A percentile compares a stretch with the other conserved stretches of the same genome.
These are phyloP conservation scores for Mixornis gularis DNA, from an alignment of 2,113 vertebrate species.

Conservation along the genomic window DNA sequence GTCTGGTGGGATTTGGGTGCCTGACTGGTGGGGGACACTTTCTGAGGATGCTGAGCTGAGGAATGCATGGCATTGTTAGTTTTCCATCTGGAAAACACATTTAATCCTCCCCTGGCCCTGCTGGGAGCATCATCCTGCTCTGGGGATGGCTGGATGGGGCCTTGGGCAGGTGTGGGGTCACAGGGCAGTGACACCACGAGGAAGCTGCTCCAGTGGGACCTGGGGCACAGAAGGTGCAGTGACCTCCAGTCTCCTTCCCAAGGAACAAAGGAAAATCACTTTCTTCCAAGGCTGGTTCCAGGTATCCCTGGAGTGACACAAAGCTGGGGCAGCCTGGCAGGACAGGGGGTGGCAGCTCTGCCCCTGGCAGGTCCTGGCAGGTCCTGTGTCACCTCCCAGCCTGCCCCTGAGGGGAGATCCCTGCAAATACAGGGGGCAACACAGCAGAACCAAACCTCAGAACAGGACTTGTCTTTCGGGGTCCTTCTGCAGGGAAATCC, in stretches of 20 bases:
- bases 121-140: not conserved
- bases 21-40: not conserved
- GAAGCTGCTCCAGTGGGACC: not conserved
- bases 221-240: not conserved
- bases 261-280: not conserved
- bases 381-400: not conserved
- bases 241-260: not conserved
- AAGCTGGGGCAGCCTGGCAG: not conserved
- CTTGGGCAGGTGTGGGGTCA: not conserved
- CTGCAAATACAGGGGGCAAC: not conserved
- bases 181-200: not conserved
- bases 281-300: not conserved
- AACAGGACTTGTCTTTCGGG: accelerated
- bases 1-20: not conserved
- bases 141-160: not conserved
- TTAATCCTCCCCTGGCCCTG: not conserved
- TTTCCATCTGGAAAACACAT: not conserved
- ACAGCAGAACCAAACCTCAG: not conserved
- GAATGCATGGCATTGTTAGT: not conserved
- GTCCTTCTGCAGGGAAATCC: not conserved
- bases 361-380: not conserved
- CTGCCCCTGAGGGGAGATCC: not conserved
- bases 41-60: not conserved
- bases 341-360: not conserved
- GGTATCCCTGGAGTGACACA: not conserved